phyloP scores from a whole-genome alignment of 53 echinoderm and acorn worm species.

The Antedon mediterranea region DNA sequence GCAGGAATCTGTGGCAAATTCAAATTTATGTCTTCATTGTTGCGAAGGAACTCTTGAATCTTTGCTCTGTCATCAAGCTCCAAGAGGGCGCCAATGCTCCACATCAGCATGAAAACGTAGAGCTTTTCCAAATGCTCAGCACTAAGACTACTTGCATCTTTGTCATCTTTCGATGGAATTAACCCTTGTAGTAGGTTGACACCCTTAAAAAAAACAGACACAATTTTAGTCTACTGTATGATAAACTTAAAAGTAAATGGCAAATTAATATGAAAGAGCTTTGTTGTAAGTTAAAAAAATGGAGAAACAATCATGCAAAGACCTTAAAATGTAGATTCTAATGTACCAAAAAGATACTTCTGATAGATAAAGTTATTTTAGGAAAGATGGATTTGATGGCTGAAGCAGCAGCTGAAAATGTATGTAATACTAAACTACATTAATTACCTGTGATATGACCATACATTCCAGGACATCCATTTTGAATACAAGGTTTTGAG shows the following conservation, averaged over 20 bases:
- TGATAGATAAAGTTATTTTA: too few relatives aligned
- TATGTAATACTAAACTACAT: not conserved
- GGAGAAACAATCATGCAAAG: too few relatives aligned
- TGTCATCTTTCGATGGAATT: slow-evolving; percentile 88
- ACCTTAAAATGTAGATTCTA: too few relatives aligned
- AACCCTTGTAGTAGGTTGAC: slow-evolving; percentile 79
- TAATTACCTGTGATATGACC: slow-evolving; percentile 70
- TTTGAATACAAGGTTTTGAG: slow-evolving; percentile 79
- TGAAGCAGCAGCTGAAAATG: not conserved
- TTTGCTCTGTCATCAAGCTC: slow-evolving; percentile 89
- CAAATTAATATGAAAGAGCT: too few relatives aligned
- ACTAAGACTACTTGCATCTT: slow-evolving; percentile 42
- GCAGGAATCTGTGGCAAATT: slow-evolving; percentile 50
- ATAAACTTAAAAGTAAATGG: too few relatives aligned
- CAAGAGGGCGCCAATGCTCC: slow-evolving; percentile 88
- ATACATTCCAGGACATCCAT: slow-evolving; percentile 93
- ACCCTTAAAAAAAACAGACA: slow-evolving; percentile 19
- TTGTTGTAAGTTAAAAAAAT: too few relatives aligned
- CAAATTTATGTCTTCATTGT: slow-evolving; percentile 60
- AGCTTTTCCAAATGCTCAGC: slow-evolving; percentile 68
- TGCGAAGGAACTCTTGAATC: slow-evolving; percentile 68
- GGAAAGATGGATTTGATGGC: too few relatives aligned
- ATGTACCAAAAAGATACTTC: too few relatives aligned
- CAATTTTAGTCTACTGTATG: too few relatives aligned
- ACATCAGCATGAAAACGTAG: slow-evolving; percentile 89